A percentile compares a stretch with the other conserved stretches of the same genome.
phyloP scores from a whole-genome alignment of 2,113 vertebrate genomes.

The Falco punctatus region DNA sequence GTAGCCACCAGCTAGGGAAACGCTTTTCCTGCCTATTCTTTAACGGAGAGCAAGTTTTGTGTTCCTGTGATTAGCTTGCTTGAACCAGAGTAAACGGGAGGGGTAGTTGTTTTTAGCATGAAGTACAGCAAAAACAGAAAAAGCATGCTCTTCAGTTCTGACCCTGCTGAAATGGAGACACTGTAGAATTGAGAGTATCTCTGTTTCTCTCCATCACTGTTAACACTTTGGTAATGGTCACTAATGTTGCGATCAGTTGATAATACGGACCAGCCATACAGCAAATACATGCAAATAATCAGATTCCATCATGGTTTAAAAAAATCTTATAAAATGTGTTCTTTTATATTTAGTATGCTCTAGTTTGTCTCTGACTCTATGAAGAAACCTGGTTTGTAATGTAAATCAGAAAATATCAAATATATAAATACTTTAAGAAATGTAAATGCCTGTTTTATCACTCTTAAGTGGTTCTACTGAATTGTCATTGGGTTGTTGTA shows the following conservation, averaged over 20 bases:
- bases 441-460: background rate
- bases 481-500: background rate
- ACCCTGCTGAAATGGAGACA: background rate
- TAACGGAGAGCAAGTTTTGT: background rate
- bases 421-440: background rate
- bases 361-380: background rate
- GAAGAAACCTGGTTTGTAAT: background rate
- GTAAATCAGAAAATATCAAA: background rate
- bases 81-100: background rate
- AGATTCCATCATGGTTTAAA: background rate
- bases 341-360: background rate
- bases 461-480: background rate
- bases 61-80: background rate
- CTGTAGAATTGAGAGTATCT: background rate
- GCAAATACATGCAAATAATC: background rate
- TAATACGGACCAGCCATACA: background rate
- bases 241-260: background rate
- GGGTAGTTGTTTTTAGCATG: background rate
- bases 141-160: fast-evolving
- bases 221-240: background rate
- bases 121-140: background rate
- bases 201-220: background rate
- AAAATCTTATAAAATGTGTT: background rate
- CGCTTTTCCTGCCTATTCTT: background rate
- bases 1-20: background rate